phyloP scores from a whole-genome alignment of 2,797 vertebrate species.

The Gymnoscopelus braueri region DNA sequence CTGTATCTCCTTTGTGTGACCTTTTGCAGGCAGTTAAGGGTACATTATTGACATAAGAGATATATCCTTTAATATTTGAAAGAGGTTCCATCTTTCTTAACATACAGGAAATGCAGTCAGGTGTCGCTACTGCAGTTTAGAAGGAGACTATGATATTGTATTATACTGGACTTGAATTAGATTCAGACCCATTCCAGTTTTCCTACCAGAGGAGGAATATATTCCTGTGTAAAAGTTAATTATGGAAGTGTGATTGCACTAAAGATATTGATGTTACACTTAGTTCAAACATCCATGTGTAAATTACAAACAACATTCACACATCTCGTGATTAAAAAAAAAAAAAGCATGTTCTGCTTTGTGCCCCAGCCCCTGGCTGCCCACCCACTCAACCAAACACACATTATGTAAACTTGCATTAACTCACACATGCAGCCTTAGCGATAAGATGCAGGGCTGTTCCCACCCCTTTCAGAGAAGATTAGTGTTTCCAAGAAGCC shows the following conservation, averaged over 20 bases:
- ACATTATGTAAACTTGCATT: not conserved
- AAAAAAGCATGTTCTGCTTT: too few relatives aligned
- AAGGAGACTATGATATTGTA: too few relatives aligned
- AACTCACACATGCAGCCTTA: not conserved
- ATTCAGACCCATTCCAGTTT: not conserved
- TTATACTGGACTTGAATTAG: not conserved
- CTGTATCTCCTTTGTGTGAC: too few relatives aligned
- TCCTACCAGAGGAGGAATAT: not conserved
- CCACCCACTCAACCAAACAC: not conserved
- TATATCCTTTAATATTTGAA: too few relatives aligned
- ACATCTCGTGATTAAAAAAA: not conserved
- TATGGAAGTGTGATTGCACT: not conserved
- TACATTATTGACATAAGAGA: too few relatives aligned
- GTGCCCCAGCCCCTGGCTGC: not conserved
- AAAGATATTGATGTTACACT: not conserved
- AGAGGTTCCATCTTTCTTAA: too few relatives aligned
- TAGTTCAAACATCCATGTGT: not conserved
- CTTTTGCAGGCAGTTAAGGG: too few relatives aligned
- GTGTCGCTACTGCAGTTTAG: too few relatives aligned
- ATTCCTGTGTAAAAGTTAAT: not conserved
- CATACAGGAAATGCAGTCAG: too few relatives aligned
- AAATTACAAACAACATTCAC: not conserved
- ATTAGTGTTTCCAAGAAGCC: constrained; percentile 22
- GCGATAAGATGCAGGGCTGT: not conserved
- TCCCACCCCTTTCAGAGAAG: not conserved